These are phyloP conservation scores for Talpa occidentalis DNA, from an alignment of 2,113 vertebrate species.

Conservation along the genomic window DNA sequence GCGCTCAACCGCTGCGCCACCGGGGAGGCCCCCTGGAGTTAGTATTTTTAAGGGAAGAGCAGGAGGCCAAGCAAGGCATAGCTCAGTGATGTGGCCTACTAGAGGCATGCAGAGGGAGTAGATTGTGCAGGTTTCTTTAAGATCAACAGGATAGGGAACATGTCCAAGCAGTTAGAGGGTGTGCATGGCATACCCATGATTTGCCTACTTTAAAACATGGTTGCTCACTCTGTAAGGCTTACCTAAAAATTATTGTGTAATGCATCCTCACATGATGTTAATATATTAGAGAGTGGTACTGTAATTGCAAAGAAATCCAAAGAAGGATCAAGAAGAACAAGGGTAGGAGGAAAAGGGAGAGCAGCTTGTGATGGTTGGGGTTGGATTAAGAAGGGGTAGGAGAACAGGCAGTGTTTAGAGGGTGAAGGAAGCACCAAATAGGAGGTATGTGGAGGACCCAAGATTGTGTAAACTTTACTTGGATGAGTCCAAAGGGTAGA, in stretches of 20 bases:
- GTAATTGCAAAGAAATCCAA: not conserved
- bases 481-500: not conserved
- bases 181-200: not conserved
- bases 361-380: not conserved
- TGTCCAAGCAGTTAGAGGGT: not conserved
- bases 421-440: not conserved
- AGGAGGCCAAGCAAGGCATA: not conserved
- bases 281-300: not conserved
- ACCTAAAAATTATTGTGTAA: not conserved
- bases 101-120: not conserved
- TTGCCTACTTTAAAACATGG: not conserved
- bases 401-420: not conserved
- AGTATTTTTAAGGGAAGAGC: not conserved
- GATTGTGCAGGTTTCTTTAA: not conserved
- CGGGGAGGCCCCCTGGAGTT: no score
- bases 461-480: not conserved
- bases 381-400: not conserved
- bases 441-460: not conserved
- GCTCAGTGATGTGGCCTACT: not conserved
- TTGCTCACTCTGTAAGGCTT: not conserved
- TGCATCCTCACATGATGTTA: no score
- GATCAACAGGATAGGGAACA: not conserved
- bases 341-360: not conserved
- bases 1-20: no score
- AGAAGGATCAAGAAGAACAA: not conserved